These are phyloP conservation scores for Neodontobutis hainanensis DNA, from an alignment of 2,113 vertebrate genomes.

Conservation along the genomic window DNA sequence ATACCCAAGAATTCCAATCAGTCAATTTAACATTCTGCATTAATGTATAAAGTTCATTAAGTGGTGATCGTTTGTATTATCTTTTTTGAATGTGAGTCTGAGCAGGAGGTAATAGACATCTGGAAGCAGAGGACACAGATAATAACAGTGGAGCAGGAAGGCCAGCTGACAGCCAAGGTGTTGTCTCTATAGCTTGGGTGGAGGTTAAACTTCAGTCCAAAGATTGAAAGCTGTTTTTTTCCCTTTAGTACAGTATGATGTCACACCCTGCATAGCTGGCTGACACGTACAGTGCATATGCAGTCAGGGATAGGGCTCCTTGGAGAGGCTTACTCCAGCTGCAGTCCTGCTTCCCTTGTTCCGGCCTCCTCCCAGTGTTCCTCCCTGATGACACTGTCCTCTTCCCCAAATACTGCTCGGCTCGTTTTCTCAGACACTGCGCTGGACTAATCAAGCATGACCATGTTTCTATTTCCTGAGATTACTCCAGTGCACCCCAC, in stretches of 20 bases:
- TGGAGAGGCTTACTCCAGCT: slow-evolving; percentile 47
- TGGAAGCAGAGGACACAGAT: slow-evolving; percentile 33
- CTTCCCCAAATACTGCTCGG: slow-evolving; percentile 37
- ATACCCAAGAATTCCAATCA: neutral
- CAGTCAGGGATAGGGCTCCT: slow-evolving; percentile 44
- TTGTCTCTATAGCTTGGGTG: slow-evolving; percentile 72
- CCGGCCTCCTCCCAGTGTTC: slow-evolving; percentile 25
- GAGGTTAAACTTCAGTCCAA: slow-evolving; percentile 51
- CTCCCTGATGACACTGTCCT: slow-evolving; percentile 44
- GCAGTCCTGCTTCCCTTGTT: slow-evolving; percentile 11
- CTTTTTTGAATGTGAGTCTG: too few relatives aligned
- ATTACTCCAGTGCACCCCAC: slow-evolving; percentile 13
- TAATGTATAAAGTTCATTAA: neutral
- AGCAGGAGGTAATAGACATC: slow-evolving; percentile 46
- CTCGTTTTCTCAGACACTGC: slow-evolving; percentile 19
- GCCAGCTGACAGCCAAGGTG: slow-evolving; percentile 58
- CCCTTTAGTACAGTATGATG: slow-evolving; percentile 30
- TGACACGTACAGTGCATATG: slow-evolving; percentile 27
- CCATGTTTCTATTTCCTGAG: slow-evolving; percentile 40
- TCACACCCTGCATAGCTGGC: slow-evolving; percentile 34
- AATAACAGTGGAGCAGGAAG: slow-evolving; percentile 34
- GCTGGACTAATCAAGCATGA: slow-evolving; percentile 37
- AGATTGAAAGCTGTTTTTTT: slow-evolving; percentile 34
- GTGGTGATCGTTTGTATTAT: neutral
- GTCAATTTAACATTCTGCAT: neutral